A percentile compares a stretch with the other conserved stretches of the same genome.
These are phyloP conservation scores for Gephyroberyx darwinii DNA, from an alignment of 2,797 vertebrate genomes.

Conservation along the genomic window DNA sequence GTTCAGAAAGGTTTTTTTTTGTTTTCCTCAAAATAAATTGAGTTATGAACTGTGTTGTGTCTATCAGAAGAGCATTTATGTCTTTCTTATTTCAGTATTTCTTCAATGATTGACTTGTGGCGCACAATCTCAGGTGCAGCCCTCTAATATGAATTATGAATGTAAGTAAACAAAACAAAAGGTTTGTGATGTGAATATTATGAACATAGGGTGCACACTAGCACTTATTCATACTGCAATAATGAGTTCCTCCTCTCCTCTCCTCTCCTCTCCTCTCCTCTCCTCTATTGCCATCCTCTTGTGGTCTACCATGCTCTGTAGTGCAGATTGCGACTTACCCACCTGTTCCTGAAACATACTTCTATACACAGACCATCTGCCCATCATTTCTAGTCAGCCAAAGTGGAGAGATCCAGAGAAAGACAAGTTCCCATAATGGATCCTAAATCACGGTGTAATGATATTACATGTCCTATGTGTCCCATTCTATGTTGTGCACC, in stretches of 20 bases:
- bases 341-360: constrained; percentile 33
- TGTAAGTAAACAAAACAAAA: constrained; percentile 23
- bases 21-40: too few species aligned
- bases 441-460: constrained; percentile 33
- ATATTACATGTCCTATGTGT: constrained; percentile 30
- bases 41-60: too few species aligned
- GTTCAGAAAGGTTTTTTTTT: too few species aligned
- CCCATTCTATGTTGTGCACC: constrained; percentile 8
- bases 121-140: constrained; percentile 2
- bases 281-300: neutral
- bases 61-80: neutral
- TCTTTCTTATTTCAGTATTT: constrained; percentile 13
- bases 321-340: constrained; percentile 5
- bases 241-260: neutral
- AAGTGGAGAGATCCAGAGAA: constrained; percentile 27
- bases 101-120: constrained; percentile 3
- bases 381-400: constrained; percentile 52
- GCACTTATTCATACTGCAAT: neutral
- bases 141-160: constrained; percentile 29
- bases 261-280: neutral
- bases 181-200: neutral
- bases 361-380: constrained; percentile 53
- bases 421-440: constrained; percentile 24
- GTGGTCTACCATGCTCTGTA: constrained; percentile 13
- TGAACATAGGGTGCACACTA: neutral